Base-by-base conservation (phyloP, 2,113 vertebrate species). In the Halcyon senegalensis region DNA sequence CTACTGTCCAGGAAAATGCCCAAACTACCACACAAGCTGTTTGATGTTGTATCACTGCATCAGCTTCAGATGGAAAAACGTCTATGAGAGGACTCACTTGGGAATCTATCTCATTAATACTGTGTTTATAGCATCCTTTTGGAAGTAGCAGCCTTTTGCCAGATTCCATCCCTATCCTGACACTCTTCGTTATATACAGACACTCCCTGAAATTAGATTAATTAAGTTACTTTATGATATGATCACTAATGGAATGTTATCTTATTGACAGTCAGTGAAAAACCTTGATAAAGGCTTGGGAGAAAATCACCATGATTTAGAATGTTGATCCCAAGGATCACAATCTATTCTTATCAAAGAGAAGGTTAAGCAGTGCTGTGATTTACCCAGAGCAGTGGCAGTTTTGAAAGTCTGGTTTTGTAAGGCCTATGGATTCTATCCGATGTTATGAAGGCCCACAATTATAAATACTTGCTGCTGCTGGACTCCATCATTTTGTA, bases 81-180 rank as follows among this genome's bases (percentile, higher is more conserved):
- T 30, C 28, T 9, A 10, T 72, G n/a, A 84, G 10, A 77, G 2
- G 24, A 17, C 62, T 15, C 20, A 84, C 20, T 11, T 5, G 3
- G 23, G 17, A 84, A 51, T 11, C 3, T 16, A 30, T 30, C 4
- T 55, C 9, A 78, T 19, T 66, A 43, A 35, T 7, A 63, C 5
- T 0, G 1, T 39, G 19, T 16, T 72, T 59, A 55, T 0, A 2
- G 2, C 11, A 43, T 13, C 23, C 16, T 76, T 43, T 55, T 31
- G 17, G 53, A 76, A 76, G 41, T 21, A 44, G 28, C 12, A 81
- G 9, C 15, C 25, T 50, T 10, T 60, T 60, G 11, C 7, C 68
- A 43, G 27, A 5, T 66, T 89, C 44, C 75, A 16, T 43, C n/a
- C 16, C 24, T 37, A 28, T 43, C 44, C 18, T 60, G 44, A 41